These are phyloP conservation scores for Phalacrocorax carbo DNA, from an alignment of 2,113 vertebrate species.

Conservation along the genomic window DNA sequence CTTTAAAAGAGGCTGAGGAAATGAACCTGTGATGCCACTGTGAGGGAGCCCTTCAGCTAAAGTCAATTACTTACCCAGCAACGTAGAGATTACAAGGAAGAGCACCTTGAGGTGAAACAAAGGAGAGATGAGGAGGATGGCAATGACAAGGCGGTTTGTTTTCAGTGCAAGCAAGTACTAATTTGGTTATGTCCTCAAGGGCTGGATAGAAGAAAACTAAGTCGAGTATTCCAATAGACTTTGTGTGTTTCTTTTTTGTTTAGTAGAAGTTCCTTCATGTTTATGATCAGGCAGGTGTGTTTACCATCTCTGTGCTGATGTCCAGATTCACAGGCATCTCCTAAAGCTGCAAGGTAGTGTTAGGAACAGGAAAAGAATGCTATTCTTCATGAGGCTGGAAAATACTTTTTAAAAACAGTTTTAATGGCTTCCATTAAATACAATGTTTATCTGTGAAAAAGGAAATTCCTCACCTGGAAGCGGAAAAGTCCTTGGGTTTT, in stretches of 20 bases:
- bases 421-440: neutral
- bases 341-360: neutral
- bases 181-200: neutral
- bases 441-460: neutral
- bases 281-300: neutral
- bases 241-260: neutral
- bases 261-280: neutral
- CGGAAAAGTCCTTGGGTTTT: neutral
- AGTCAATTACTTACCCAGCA: neutral
- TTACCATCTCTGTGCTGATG: neutral
- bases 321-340: neutral
- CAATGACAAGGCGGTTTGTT: neutral
- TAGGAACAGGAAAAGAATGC: neutral
- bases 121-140: neutral
- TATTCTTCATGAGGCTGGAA: neutral
- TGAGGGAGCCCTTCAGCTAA: neutral
- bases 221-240: neutral
- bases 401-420: neutral
- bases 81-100: neutral
- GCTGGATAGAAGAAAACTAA: neutral
- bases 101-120: neutral
- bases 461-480: neutral
- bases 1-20: neutral
- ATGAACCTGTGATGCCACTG: neutral
- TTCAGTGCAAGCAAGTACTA: conserved; percentile 65